These are phyloP conservation scores for Argynnis bischoffii DNA, from an alignment of 2,888 invertebrate genomes.

Conservation along the genomic window DNA sequence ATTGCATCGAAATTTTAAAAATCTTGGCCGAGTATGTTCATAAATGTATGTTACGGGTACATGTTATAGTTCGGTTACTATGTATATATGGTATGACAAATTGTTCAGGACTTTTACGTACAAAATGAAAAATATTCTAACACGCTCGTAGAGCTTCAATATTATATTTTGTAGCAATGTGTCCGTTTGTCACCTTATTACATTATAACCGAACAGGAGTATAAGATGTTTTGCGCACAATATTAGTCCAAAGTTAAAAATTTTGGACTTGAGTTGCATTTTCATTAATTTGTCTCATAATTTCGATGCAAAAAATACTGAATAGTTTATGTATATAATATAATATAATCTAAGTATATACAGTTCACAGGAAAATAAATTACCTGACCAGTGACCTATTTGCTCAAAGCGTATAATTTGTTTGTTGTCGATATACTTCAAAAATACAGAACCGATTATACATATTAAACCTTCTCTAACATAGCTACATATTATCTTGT, in stretches of 20 bases:
- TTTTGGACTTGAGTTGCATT: neutral
- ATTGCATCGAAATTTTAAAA: slow-evolving; percentile 2
- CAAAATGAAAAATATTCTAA: slow-evolving; percentile 15
- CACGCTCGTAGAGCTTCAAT: slow-evolving; percentile 9
- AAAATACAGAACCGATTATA: no score
- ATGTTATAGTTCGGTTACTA: neutral
- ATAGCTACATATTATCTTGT: no score
- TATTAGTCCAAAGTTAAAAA: neutral
- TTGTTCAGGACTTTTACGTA: neutral
- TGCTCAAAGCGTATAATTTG: no score
- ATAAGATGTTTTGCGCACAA: neutral
- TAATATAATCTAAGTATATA: slow-evolving; percentile 32
- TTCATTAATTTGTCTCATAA: neutral
- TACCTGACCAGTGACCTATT: no score
- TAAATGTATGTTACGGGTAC: neutral
- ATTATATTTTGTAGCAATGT: slow-evolving; percentile 8
- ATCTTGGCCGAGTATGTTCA: neutral
- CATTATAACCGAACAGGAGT: neutral
- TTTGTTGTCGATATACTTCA: no score
- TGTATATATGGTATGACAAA: neutral
- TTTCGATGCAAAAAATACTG: neutral
- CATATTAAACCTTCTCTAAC: no score
- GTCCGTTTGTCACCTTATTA: neutral
- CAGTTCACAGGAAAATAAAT: no score
- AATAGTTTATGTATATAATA: slow-evolving; percentile 5